phyloP scores from a whole-genome alignment of 2,113 vertebrate genomes.

The Thalassoma bifasciatum region DNA sequence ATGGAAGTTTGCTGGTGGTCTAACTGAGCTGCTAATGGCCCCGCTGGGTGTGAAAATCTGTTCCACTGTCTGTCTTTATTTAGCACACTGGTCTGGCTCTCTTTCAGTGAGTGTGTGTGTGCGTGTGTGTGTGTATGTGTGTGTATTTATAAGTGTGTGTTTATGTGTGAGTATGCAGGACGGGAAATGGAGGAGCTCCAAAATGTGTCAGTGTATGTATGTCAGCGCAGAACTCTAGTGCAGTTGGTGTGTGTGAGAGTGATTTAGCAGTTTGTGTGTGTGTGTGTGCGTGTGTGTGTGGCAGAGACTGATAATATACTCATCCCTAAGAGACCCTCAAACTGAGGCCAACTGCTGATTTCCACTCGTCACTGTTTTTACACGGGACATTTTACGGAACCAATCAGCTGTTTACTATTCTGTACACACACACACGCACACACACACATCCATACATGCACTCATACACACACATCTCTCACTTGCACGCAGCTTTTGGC shows the following conservation, averaged over 20 bases:
- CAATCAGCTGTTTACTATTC: conserved; percentile 20
- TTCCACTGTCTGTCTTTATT: conserved; percentile 77
- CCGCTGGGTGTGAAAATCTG: conserved; percentile 76
- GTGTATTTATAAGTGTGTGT: conserved; percentile 7
- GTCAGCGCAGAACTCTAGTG: conserved; percentile 22
- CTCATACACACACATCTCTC: not conserved
- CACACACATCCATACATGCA: not conserved
- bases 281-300: conserved; percentile 5
- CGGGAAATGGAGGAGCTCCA: conserved; percentile 40
- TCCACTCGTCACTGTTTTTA: not conserved
- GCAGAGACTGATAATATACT: conserved; percentile 44
- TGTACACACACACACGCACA: not conserved
- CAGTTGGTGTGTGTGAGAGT: conserved; percentile 4
- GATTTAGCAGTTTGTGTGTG: conserved; percentile 19
- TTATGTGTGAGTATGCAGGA: not conserved
- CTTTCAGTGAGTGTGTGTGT: conserved; percentile 8
- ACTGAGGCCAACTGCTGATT: conserved; percentile 61
- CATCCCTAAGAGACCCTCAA: conserved; percentile 66
- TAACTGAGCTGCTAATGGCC: conserved; percentile 75
- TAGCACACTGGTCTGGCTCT: conserved; percentile 60
- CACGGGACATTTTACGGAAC: conserved; percentile 3
- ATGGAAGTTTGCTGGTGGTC: conserved; percentile 73
- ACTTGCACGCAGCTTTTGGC: conserved; percentile 16
- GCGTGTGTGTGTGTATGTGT: conserved; percentile 29
- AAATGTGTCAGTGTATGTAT: conserved; percentile 47